A percentile compares a stretch with the other conserved stretches of the same genome.
Conservation (phyloP, 2,113 vertebrate genomes). For the Hippocampus abdominalis region DNA sequence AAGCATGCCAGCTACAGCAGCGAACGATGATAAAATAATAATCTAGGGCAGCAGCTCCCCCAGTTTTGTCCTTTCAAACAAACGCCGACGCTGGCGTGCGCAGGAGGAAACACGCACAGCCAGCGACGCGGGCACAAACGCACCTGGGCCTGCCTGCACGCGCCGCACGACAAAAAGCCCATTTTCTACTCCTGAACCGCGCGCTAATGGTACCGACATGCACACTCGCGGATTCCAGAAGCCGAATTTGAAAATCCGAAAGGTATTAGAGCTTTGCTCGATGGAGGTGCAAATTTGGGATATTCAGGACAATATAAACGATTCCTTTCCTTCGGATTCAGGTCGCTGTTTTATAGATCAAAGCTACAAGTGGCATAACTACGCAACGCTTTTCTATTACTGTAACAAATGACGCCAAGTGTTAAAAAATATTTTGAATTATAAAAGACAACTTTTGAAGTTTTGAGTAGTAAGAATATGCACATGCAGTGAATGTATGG, state of each 20-base stretch:
- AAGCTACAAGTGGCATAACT: too few relatives aligned
- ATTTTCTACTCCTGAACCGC: background rate
- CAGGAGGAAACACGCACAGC: background rate
- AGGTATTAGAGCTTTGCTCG: conserved; percentile 32
- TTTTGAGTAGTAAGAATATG: too few relatives aligned
- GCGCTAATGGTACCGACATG: conserved; percentile 30
- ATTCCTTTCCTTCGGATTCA: too few relatives aligned
- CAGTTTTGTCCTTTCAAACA: conserved; percentile 33
- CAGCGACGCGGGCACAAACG: conserved; percentile 5
- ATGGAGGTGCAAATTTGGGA: conserved; percentile 26
- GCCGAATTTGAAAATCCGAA: conserved; percentile 55
- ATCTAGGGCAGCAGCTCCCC: conserved; percentile 71
- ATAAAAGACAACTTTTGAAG: too few relatives aligned
- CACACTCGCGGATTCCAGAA: conserved; percentile 44
- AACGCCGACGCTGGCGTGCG: conserved; percentile 16
- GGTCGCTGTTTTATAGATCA: too few relatives aligned
- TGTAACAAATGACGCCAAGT: too few relatives aligned
- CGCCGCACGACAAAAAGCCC: conserved; percentile 27
- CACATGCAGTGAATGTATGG: too few relatives aligned
- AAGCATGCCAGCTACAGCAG: conserved; percentile 50
- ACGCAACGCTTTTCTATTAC: too few relatives aligned
- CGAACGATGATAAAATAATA: conserved; percentile 71
- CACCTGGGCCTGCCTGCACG: conserved; percentile 33
- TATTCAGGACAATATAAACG: background rate
- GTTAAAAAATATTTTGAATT: too few relatives aligned